phyloP scores from a whole-genome alignment of 2,797 vertebrate species.

The Hippoglossus hippoglossus region DNA sequence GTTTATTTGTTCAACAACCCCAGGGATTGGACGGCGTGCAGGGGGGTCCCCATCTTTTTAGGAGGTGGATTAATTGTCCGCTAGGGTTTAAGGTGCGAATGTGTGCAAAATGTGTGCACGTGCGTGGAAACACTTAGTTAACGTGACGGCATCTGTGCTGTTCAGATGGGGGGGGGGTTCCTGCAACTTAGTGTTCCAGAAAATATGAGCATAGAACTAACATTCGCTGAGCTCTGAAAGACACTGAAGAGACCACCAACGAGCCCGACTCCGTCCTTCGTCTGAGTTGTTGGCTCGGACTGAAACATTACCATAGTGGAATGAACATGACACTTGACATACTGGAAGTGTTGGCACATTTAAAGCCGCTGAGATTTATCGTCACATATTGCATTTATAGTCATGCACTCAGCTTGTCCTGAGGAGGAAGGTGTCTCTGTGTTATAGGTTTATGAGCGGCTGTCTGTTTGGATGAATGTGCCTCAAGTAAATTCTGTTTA shows the following conservation, averaged over 20 bases:
- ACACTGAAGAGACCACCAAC: constrained; percentile 45
- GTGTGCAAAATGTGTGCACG: constrained; percentile 6
- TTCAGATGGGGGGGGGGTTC: too few species aligned
- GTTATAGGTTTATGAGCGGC: constrained; percentile 33
- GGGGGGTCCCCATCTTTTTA: constrained; percentile 49
- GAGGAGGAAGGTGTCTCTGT: constrained; percentile 33
- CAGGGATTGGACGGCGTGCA: constrained; percentile 44
- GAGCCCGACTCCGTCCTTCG: not conserved
- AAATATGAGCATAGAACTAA: too few species aligned
- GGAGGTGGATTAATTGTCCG: constrained; percentile 65
- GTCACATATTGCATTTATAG: constrained; percentile 35
- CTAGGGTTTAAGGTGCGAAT: constrained; percentile 56
- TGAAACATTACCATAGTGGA: constrained; percentile 33
- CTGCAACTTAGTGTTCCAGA: too few species aligned
- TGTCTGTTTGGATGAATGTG: constrained; percentile 50
- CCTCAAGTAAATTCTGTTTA: constrained; percentile 15
- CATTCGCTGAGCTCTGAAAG: too few species aligned
- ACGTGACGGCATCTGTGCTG: not conserved
- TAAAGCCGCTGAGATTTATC: constrained; percentile 37
- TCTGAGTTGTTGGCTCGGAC: not conserved
- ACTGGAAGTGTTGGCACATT: constrained; percentile 52
- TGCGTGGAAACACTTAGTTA: not conserved
- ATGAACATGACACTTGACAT: constrained; percentile 42
- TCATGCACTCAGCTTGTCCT: constrained; percentile 12
- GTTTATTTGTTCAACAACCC: constrained; percentile 77